These are phyloP conservation scores for Propithecus deckenii DNA, from an alignment of 2,797 vertebrate genomes.

Conservation along the genomic window DNA sequence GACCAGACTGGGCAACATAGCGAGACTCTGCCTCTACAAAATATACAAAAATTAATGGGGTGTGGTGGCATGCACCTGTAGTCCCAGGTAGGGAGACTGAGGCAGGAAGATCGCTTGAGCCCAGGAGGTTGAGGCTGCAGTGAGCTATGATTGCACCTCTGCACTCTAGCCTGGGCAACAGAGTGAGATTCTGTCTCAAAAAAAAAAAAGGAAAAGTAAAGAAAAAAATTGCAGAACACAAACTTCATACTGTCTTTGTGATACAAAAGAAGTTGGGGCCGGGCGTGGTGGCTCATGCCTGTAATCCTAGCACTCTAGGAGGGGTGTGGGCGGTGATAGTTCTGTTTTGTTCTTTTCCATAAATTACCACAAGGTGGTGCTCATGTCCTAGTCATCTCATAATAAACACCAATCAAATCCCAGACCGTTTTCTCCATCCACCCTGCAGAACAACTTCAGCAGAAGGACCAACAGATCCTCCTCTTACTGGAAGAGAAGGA, in stretches of 20 bases:
- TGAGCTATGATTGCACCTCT: neutral
- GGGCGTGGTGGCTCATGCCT: no score
- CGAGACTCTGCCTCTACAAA: neutral
- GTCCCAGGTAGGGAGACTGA: neutral
- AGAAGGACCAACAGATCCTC: slow-evolving; percentile 95
- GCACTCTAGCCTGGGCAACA: neutral
- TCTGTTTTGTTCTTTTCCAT: neutral
- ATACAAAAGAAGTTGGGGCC: neutral
- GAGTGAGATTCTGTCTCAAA: neutral
- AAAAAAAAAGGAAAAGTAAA: neutral
- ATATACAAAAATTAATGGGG: neutral
- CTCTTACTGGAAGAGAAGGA: slow-evolving; percentile 94
- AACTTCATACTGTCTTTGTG: neutral
- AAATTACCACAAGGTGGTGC: slow-evolving; percentile 80
- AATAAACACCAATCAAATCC: neutral
- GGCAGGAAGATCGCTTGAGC: neutral
- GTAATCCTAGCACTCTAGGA: no score
- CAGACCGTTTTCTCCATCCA: slow-evolving; percentile 16
- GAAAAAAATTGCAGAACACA: neutral
- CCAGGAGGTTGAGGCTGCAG: neutral
- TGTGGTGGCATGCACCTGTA: neutral
- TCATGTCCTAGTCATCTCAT: rapidly evolving
- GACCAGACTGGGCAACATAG: neutral
- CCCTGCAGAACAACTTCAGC: slow-evolving; percentile 91
- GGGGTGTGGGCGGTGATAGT: neutral